These are phyloP conservation scores for Apis florea DNA, from an alignment of 1,140 invertebrate species.

Conservation along the genomic window DNA sequence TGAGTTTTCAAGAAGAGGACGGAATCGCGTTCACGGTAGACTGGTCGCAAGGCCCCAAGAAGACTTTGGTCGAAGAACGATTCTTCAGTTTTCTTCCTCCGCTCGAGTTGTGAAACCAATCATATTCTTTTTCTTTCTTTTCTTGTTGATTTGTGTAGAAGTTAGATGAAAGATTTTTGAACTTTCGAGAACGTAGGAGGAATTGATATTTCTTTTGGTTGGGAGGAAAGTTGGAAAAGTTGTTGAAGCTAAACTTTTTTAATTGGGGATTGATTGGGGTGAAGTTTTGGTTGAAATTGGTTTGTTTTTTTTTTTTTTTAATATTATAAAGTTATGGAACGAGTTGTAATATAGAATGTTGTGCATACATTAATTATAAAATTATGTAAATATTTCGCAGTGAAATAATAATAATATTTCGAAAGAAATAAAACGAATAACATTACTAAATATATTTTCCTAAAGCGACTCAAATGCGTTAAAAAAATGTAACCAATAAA, in stretches of 20 bases:
- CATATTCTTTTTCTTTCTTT: background rate
- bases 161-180: background rate
- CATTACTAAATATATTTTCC: too few species aligned
- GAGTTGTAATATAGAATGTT: too few species aligned
- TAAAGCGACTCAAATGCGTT: background rate
- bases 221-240: background rate
- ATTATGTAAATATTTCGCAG: too few species aligned
- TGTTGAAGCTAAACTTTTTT: background rate
- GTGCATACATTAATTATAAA: too few species aligned
- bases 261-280: background rate
- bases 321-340: too few species aligned
- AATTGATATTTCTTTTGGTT: background rate
- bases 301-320: too few species aligned
- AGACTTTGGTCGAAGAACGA: slow-evolving; percentile 3
- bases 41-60: slow-evolving; percentile 24
- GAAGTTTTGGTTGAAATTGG: too few species aligned
- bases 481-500: slow-evolving; percentile 9
- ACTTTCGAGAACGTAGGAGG: too few species aligned
- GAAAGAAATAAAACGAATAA: too few species aligned
- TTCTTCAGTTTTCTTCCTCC: background rate
- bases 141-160: background rate
- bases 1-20: slow-evolving; percentile 57
- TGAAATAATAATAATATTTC: too few species aligned
- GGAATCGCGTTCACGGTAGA: slow-evolving; percentile 49
- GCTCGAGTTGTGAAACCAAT: background rate